Percentiles rank a stretch among this genome's conserved stretches.
Conservation (phyloP, 30 jellyfish, hydroid and myxozoan species). For the Hydractinia symbiolongicarpus region DNA sequence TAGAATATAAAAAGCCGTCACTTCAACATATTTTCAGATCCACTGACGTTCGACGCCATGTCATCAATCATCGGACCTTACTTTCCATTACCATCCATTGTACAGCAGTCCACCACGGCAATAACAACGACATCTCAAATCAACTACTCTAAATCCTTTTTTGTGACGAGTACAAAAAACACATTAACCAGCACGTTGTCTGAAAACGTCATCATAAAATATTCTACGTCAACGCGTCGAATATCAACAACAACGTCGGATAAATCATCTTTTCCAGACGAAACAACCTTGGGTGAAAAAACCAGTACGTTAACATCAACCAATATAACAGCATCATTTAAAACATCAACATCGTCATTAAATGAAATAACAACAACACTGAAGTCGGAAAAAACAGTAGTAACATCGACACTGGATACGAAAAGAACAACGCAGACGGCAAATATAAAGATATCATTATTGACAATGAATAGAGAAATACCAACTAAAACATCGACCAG, state of each 20-base stretch:
- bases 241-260: neutral
- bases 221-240: neutral
- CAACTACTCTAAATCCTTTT: neutral
- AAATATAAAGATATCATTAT: neutral
- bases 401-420: too few species aligned
- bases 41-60: neutral
- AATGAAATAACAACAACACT: too few species aligned
- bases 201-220: neutral
- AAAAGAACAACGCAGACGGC: neutral
- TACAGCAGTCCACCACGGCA: neutral
- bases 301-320: neutral
- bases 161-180: too few species aligned
- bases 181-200: too few species aligned
- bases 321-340: neutral
- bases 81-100: constrained; percentile 1
- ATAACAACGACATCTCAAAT: neutral
- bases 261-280: neutral
- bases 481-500: neutral
- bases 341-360: neutral
- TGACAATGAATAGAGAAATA: neutral
- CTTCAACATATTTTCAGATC: neutral
- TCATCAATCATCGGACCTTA: constrained; percentile 7
- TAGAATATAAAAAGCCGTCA: too few species aligned
- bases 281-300: neutral
- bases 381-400: too few species aligned